Conservation (phyloP, 2,797 vertebrate species). For the Sebastes miniatus region DNA sequence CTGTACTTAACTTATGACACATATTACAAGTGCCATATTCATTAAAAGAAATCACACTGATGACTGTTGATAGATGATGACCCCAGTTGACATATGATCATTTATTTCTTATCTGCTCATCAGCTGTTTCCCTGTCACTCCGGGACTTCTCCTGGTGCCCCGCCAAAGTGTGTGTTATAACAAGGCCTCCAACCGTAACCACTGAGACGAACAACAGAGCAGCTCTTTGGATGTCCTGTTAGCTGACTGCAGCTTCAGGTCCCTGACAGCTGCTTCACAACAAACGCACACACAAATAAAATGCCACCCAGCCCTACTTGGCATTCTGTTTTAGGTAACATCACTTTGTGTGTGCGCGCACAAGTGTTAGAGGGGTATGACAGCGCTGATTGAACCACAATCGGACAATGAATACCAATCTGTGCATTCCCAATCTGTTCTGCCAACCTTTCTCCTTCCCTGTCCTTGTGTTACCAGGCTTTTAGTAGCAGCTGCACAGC, state of each 20-base stretch:
- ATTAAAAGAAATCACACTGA: not conserved
- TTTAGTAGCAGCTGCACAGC: conserved; percentile 34
- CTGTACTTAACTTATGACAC: not conserved
- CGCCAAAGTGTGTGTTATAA: not conserved
- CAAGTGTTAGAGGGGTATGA: conserved; percentile 32
- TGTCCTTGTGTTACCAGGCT: conserved; percentile 35
- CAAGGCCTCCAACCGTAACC: not conserved
- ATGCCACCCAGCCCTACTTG: conserved; percentile 29
- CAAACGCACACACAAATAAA: conserved; percentile 6
- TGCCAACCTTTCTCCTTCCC: conserved; percentile 20
- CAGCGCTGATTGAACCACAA: conserved; percentile 49
- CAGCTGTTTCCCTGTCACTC: not conserved
- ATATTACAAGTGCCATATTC: not conserved
- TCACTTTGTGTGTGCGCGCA: conserved; percentile 6
- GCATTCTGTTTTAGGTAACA: conserved; percentile 38
- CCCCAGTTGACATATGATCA: not conserved
- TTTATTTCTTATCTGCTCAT: not conserved
- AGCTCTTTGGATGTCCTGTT: not conserved
- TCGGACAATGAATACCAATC: conserved; percentile 58
- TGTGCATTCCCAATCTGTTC: conserved; percentile 28
- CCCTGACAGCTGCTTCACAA: conserved; percentile 13
- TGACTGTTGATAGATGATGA: not conserved
- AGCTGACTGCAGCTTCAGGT: conserved; percentile 8
- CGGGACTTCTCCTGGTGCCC: not conserved
- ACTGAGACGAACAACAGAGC: not conserved